Base-by-base conservation (phyloP, 2,113 vertebrate species). In the Thryonomys swinderianus region DNA sequence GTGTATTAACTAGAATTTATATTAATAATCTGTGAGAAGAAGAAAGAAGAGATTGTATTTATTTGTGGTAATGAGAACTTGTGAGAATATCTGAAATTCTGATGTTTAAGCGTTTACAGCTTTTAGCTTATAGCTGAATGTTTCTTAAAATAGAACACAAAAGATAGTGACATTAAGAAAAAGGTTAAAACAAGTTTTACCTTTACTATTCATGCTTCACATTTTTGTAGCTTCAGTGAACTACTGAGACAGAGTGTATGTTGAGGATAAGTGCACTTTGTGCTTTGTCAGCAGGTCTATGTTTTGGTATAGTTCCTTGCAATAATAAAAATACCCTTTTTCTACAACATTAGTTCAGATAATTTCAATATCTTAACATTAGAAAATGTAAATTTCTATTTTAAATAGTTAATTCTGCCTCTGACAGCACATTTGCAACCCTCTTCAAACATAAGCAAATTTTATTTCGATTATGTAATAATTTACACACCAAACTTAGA, bases 241-340 rank as follows among this genome's bases (percentile, higher is more conserved):
- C 42, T 83, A 40, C 2, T 82, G 59, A 95, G 95, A 92, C 59
- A 95, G 86, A 96, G 86, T 64, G 11, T 96, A 78, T 85, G 91
- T 93, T 86, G 74, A 95, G 55, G 53, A 94, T 97, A 97, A 88
- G 45, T 53, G 96, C 53, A 93, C 73, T 96, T 97, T 94, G 88
- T 90, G 61, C 55, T 96, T 45, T 92, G 45, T 53, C 89, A 88
- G 86, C 61, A 85, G 80, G 74, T 88, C 37, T 12, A 23, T 62
- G 78, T 92, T 92, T 96, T 88, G 78, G 0, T 61, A 79, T 87
- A 95, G 27, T 84, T 90, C 94, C 88, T 90, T 34, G 67, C 91
- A 96, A 93, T 96, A 97, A 96, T 81, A 62, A 1, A 85, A 95
- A 84, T 42, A 91, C 5, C 7, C 40, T 73, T 85, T 30, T 51